Evolutionary conservation across 2,113 vertebrate species (phyloP).

Genomic region (Cranoglanis bouderius): DNA sequence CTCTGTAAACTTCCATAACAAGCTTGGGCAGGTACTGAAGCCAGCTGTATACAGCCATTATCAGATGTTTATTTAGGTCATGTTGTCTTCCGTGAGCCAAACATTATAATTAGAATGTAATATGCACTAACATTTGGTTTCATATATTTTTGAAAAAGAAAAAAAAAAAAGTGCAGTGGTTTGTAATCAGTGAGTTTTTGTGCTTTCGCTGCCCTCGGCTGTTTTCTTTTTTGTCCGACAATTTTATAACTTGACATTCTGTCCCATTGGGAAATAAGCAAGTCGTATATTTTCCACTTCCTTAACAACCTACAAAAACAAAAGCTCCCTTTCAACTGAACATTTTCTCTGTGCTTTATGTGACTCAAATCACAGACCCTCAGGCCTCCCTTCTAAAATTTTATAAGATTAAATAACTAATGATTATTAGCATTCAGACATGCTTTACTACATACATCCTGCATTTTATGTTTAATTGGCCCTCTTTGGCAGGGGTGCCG

Average conservation of each 20-base stretch:
- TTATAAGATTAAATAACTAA: slow-evolving; percentile 34
- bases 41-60: slow-evolving; percentile 37
- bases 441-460: slow-evolving; percentile 28
- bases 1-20: slow-evolving; percentile 48
- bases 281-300: slow-evolving; percentile 22
- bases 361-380: slow-evolving; percentile 30
- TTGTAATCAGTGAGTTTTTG: slow-evolving; percentile 11
- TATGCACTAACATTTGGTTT: neutral
- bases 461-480: slow-evolving; percentile 53
- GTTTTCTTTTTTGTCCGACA: neutral
- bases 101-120: slow-evolving; percentile 41
- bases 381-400: neutral
- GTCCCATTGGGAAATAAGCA: slow-evolving; percentile 31
- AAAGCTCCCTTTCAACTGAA: slow-evolving; percentile 17
- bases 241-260: slow-evolving; percentile 42
- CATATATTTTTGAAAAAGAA: neutral
- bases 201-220: neutral
- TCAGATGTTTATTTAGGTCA: slow-evolving; percentile 42
- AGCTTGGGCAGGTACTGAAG: slow-evolving; percentile 34
- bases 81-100: slow-evolving; percentile 16
- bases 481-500: slow-evolving; percentile 38
- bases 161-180: neutral
- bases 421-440: slow-evolving; percentile 49
- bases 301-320: slow-evolving; percentile 40
- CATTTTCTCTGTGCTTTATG: neutral